A percentile compares a stretch with the other conserved stretches of the same genome.
These are phyloP conservation scores for Epirrhoe tristata DNA, from an alignment of 2,888 invertebrate genomes.

Conservation along the genomic window DNA sequence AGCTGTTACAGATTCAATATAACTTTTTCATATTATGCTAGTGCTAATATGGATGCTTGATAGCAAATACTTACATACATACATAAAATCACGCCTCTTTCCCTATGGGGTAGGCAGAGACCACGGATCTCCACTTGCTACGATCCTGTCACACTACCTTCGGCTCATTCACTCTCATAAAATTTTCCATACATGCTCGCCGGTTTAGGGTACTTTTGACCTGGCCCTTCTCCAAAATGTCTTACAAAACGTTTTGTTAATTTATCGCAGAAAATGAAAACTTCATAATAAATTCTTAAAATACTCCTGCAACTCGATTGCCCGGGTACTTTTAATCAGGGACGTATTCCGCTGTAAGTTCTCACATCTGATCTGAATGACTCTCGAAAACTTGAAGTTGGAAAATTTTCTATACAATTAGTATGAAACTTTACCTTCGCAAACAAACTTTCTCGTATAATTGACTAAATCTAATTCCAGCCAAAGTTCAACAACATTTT, in stretches of 20 bases:
- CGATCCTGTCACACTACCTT: too few species aligned
- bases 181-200: too few species aligned
- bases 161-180: too few species aligned
- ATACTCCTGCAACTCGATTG: neutral
- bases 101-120: too few species aligned
- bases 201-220: too few species aligned
- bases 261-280: neutral
- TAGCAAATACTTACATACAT: too few species aligned
- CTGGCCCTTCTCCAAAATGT: too few species aligned
- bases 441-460: constrained; percentile 10
- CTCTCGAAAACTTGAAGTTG: neutral
- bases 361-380: constrained; percentile 3
- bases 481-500: constrained; percentile 12
- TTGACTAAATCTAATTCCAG: constrained; percentile 12
- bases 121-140: too few species aligned
- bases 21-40: too few species aligned
- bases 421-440: neutral
- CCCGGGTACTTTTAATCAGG: neutral
- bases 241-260: neutral
- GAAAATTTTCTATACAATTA: constrained; percentile 15
- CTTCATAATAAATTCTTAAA: neutral
- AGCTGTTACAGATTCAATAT: too few species aligned
- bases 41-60: too few species aligned
- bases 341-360: neutral
- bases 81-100: too few species aligned